A percentile compares a stretch with the other conserved stretches of the same genome.
Evolutionary conservation across 2,113 vertebrate species (phyloP).

Genomic region (Gymnarchus niloticus): DNA sequence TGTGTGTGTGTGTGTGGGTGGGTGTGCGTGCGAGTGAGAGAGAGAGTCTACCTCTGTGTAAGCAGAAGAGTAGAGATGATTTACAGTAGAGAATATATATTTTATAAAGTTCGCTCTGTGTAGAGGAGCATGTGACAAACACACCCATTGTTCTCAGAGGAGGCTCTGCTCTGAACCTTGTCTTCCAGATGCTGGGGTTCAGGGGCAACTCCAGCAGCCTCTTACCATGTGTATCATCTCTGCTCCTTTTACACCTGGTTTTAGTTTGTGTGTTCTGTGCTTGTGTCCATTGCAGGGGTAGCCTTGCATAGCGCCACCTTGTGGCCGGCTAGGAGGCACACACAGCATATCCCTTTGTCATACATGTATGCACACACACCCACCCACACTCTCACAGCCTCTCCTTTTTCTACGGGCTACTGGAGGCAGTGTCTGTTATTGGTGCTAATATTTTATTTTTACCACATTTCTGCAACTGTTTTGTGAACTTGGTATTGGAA

Average conservation of each 20-base stretch:
- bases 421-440: not conserved
- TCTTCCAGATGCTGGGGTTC: slow-evolving; percentile 18
- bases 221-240: not conserved
- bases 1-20: not conserved
- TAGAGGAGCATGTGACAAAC: not conserved
- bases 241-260: not conserved
- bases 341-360: not conserved
- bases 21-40: not conserved
- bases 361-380: not conserved
- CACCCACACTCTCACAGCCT: not conserved
- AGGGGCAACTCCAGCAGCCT: not conserved
- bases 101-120: not conserved
- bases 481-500: not conserved
- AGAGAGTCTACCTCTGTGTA: not conserved
- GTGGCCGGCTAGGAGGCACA: not conserved
- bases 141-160: not conserved
- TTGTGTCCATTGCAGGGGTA: not conserved
- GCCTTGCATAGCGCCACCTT: not conserved
- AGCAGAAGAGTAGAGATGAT: not conserved
- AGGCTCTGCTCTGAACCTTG: slow-evolving; percentile 4
- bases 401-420: not conserved
- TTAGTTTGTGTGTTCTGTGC: not conserved
- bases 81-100: not conserved
- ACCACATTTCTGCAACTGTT: not conserved
- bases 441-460: not conserved